Conservation (phyloP, 2,797 vertebrate species). For the Rhynchonycteris naso region DNA sequence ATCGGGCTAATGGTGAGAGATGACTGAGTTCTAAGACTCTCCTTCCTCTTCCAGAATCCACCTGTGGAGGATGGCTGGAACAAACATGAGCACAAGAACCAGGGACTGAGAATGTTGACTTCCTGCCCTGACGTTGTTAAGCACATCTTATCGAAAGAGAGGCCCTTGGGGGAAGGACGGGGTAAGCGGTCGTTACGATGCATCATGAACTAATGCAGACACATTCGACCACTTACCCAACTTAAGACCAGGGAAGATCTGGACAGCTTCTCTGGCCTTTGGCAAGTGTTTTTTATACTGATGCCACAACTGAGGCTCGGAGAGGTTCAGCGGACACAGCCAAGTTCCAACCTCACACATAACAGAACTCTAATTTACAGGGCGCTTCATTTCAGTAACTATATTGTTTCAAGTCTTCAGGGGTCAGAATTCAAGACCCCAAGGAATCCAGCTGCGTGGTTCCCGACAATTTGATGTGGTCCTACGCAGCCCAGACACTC, state of each 20-base stretch:
- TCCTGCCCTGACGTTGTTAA: background rate
- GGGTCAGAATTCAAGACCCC: conserved; percentile 1
- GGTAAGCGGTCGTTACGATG: background rate
- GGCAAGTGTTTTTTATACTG: background rate
- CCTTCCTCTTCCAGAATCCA: background rate
- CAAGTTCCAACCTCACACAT: background rate
- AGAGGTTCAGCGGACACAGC: background rate
- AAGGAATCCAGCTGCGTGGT: background rate
- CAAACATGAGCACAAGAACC: conserved; percentile 8
- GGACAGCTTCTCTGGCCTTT: background rate
- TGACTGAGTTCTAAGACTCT: background rate
- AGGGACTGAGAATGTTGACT: background rate
- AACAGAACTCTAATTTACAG: background rate
- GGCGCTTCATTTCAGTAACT: background rate
- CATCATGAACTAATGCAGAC: background rate
- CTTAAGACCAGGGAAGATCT: background rate
- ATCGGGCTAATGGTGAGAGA: background rate
- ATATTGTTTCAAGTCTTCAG: background rate
- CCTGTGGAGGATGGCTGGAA: background rate
- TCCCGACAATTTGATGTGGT: background rate
- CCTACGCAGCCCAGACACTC: background rate
- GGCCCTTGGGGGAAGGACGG: background rate
- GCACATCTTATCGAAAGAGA: background rate
- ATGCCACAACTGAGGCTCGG: background rate
- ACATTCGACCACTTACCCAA: background rate